A percentile compares a stretch with the other conserved stretches of the same genome.
These are phyloP conservation scores for Bombus terrestris DNA, from an alignment of 1,140 invertebrate genomes.

Conservation along the genomic window DNA sequence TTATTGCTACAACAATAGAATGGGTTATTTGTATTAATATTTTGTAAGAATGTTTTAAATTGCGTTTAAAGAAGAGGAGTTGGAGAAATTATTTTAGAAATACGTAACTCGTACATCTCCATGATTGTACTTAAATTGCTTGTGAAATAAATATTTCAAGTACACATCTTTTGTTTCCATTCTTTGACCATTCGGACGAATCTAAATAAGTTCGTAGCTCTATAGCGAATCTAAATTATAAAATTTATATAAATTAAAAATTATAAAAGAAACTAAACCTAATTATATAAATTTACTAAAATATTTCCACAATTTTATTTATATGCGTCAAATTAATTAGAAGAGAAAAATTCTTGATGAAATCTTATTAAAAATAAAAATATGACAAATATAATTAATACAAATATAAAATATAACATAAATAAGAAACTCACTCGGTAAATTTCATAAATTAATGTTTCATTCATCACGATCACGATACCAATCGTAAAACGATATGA, in stretches of 20 bases:
- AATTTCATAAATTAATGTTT: background rate
- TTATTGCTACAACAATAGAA: background rate
- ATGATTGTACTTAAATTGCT: conserved; percentile 13
- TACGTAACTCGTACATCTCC: background rate
- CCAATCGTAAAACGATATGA: too few relatives aligned
- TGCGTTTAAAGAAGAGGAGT: background rate
- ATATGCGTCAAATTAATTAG: too few relatives aligned
- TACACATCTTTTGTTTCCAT: background rate
- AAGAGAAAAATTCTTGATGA: too few relatives aligned
- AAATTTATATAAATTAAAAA: too few relatives aligned
- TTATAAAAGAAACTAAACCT: too few relatives aligned
- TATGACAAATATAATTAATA: background rate
- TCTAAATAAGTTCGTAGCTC: background rate
- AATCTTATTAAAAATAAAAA: background rate
- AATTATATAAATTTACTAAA: too few relatives aligned
- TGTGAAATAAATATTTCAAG: conserved; percentile 30
- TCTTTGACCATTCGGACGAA: background rate
- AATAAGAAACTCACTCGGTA: background rate
- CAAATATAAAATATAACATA: too few relatives aligned
- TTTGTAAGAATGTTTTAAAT: background rate
- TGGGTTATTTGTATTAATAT: background rate
- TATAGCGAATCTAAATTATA: too few relatives aligned
- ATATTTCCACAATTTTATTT: too few relatives aligned
- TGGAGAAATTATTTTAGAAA: background rate
- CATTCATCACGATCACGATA: background rate